phyloP scores from a whole-genome alignment of 2,113 vertebrate genomes.

The Steatornis caripensis region DNA sequence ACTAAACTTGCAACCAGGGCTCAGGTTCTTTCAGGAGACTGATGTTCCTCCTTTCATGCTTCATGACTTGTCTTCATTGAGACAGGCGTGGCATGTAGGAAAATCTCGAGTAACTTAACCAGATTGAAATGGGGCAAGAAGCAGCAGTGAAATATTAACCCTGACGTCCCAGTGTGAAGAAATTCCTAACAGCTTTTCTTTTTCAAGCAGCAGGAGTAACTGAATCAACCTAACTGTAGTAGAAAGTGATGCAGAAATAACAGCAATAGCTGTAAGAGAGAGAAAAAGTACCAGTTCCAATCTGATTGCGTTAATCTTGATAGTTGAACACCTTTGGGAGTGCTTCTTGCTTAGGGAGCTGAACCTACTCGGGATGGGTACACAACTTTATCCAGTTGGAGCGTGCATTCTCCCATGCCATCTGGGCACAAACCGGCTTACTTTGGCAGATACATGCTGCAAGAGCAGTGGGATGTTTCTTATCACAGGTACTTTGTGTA shows the following conservation, averaged over 20 bases:
- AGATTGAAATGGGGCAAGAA: not conserved
- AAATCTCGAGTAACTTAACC: not conserved
- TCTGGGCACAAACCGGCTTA: no score
- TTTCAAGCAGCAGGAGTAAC: not conserved
- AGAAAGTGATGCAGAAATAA: not conserved
- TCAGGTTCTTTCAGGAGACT: not conserved
- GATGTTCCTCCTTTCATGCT: constrained; percentile 3
- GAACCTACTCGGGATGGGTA: no score
- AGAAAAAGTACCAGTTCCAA: not conserved
- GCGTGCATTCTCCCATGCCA: rapidly evolving
- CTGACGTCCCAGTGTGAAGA: not conserved
- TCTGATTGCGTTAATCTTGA: not conserved
- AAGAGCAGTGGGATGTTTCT: not conserved
- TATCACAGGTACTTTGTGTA: rapidly evolving
- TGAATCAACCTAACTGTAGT: not conserved
- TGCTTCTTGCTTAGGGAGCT: not conserved
- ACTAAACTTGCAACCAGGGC: not conserved
- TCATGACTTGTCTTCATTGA: not conserved
- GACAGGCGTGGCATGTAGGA: not conserved
- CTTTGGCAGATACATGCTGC: not conserved
- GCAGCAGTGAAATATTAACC: not conserved
- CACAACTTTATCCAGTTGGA: not conserved
- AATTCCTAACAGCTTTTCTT: not conserved
- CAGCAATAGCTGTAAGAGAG: not conserved
- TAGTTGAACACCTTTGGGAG: not conserved